Percentiles rank a stretch among this genome's conserved stretches.
These are phyloP conservation scores for Odontomachus brunneus DNA, from an alignment of 1,140 invertebrate species.

Conservation along the genomic window DNA sequence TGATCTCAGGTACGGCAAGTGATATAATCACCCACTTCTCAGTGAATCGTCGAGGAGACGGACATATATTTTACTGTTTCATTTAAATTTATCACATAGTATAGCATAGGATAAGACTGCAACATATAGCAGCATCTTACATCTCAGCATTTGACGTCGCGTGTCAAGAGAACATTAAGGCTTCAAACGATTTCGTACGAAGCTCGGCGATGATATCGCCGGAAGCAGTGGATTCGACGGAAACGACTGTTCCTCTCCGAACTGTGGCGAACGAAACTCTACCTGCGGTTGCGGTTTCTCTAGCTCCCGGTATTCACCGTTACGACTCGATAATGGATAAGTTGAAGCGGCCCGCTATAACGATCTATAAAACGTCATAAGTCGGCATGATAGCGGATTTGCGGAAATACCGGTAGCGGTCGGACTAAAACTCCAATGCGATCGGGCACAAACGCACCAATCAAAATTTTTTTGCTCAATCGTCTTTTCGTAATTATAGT, in stretches of 20 bases:
- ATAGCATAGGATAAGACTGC: not conserved
- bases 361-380: constrained; percentile 29
- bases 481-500: too few relatives aligned
- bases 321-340: constrained; percentile 70
- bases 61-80: constrained; percentile 2
- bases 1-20: not conserved
- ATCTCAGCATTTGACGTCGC: constrained; percentile 39
- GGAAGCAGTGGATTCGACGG: constrained; percentile 55
- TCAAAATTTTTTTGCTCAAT: not conserved
- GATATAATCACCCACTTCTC: constrained; percentile 15
- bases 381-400: not conserved
- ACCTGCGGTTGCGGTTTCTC: constrained; percentile 57
- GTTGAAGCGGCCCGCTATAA: constrained; percentile 49
- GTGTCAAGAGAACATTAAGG: constrained; percentile 39
- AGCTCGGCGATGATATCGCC: constrained; percentile 16
- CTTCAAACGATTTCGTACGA: constrained; percentile 50
- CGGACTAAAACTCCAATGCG: not conserved
- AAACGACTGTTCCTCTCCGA: constrained; percentile 62
- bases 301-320: constrained; percentile 19
- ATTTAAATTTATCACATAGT: not conserved
- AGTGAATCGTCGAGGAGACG: not conserved
- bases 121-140: not conserved
- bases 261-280: constrained; percentile 53
- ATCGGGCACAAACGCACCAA: not conserved
- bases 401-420: not conserved